Percentiles rank a stretch among this genome's conserved stretches.
Conservation (phyloP, 2,797 vertebrate genomes). For the Neoniphon sammara region DNA sequence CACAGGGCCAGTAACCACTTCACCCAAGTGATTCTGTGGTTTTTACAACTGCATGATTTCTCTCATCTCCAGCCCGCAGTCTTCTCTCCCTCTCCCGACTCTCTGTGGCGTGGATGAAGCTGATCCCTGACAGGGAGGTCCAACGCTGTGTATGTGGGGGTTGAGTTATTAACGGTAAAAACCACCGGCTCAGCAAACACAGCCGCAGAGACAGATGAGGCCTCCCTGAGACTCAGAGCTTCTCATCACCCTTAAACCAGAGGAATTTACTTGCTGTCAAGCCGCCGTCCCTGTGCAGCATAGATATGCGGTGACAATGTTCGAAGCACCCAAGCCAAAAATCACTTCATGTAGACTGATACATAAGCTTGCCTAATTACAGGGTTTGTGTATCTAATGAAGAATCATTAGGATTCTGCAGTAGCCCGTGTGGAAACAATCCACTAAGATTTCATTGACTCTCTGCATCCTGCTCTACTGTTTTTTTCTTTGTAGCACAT, state of each 20-base stretch:
- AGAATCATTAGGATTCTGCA: conserved; percentile 34
- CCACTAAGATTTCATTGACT: conserved; percentile 13
- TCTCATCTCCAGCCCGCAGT: conserved; percentile 1
- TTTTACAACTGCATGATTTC: conserved; percentile 10
- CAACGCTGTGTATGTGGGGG: conserved; percentile 29
- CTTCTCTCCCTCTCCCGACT: not conserved
- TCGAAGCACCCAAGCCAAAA: conserved; percentile 16
- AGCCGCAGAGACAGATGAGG: conserved; percentile 68
- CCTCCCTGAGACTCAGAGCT: conserved; percentile 55
- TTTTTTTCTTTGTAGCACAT: conserved; percentile 1
- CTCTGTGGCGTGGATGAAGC: conserved; percentile 28
- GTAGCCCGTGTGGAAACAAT: conserved; percentile 43
- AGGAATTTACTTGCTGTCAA: conserved; percentile 65
- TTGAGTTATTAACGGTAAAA: conserved; percentile 72
- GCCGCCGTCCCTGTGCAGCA: conserved; percentile 12
- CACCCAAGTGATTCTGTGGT: conserved; percentile 32
- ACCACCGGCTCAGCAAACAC: conserved; percentile 73
- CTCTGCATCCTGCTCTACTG: not conserved
- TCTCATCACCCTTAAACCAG: conserved; percentile 67
- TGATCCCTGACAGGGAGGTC: conserved; percentile 64
- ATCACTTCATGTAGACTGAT: conserved; percentile 2
- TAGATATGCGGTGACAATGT: conserved; percentile 8
- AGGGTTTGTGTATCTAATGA: conserved; percentile 44
- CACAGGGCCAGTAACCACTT: conserved; percentile 41
- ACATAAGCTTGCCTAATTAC: conserved; percentile 8